A percentile compares a stretch with the other conserved stretches of the same genome.
Evolutionary conservation across 1,140 invertebrate genomes (phyloP).

Genomic region (Aleiodes sp.): DNA sequence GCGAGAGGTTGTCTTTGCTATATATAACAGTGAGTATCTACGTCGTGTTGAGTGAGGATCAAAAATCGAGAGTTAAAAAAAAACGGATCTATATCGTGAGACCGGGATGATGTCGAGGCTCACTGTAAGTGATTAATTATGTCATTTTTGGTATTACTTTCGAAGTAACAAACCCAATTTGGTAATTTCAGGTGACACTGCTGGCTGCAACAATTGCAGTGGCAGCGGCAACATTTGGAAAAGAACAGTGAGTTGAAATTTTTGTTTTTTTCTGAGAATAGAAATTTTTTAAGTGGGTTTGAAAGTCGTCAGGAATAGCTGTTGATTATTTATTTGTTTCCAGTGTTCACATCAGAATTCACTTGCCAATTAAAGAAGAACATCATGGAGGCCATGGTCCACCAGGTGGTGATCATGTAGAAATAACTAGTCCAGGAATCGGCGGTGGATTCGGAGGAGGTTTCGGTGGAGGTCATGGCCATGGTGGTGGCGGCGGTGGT

Average conservation of each 20-base stretch:
- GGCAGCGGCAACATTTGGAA: conserved; percentile 56
- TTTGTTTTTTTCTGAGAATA: not conserved
- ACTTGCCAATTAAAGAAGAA: conserved; percentile 52
- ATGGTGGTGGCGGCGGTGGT: conserved; percentile 37
- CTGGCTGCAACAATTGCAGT: conserved; percentile 43
- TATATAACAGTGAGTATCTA: conserved; percentile 31
- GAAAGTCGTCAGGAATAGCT: too few species aligned
- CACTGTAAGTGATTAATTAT: conserved; percentile 1
- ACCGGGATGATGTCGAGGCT: conserved; percentile 14
- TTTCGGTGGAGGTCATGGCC: conserved; percentile 27
- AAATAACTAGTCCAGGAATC: conserved; percentile 34
- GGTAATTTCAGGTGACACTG: conserved; percentile 41
- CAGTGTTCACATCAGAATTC: conserved; percentile 64
- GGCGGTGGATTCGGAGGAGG: conserved; percentile 31
- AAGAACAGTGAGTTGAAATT: conserved; percentile 59
- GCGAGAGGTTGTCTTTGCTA: conserved; percentile 1
- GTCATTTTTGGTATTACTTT: not conserved
- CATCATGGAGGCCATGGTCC: conserved; percentile 56
- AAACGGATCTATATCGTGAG: too few species aligned
- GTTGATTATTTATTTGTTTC: conserved; percentile 37
- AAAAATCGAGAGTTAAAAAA: not conserved
- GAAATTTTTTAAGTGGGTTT: not conserved
- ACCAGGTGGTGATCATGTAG: conserved; percentile 41
- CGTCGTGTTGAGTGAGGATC: conserved; percentile 18
- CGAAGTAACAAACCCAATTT: too few species aligned